Evolutionary conservation across 30 jellyfish, hydroid and myxozoan genomes (phyloP).

Genomic region (Clytia hemisphaerica): DNA sequence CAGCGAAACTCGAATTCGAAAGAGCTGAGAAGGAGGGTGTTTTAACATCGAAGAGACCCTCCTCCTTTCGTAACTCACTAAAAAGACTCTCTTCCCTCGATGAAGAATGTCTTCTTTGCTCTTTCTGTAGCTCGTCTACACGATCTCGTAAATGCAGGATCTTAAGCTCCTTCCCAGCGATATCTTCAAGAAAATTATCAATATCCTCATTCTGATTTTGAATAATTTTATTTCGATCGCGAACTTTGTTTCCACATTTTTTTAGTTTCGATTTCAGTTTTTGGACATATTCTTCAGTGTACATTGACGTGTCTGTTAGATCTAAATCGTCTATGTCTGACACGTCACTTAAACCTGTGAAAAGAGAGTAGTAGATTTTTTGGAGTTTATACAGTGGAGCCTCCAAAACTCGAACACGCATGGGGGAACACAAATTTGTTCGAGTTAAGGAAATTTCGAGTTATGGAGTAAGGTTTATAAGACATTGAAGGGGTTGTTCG

Average conservation of each 20-base stretch:
- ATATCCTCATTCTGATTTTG: slow-evolving; percentile 29
- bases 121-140: neutral
- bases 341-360: slow-evolving; percentile 21
- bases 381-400: too few species aligned
- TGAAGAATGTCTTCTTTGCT: neutral
- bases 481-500: too few species aligned
- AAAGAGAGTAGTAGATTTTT: too few species aligned
- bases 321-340: slow-evolving; percentile 8
- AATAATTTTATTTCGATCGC: slow-evolving; percentile 13
- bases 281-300: neutral
- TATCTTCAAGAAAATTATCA: slow-evolving; percentile 21
- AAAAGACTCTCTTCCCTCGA: too few species aligned
- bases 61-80: neutral
- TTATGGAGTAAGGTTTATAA: too few species aligned
- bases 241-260: slow-evolving; percentile 3
- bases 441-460: too few species aligned
- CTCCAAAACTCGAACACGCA: too few species aligned
- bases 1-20: neutral
- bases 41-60: slow-evolving; percentile 10
- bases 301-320: neutral
- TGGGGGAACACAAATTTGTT: too few species aligned
- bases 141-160: neutral
- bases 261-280: slow-evolving; percentile 22
- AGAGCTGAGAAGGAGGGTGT: slow-evolving; percentile 13
- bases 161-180: neutral